phyloP scores from a whole-genome alignment of 2,113 vertebrate species.

The Athene cunicularia region DNA sequence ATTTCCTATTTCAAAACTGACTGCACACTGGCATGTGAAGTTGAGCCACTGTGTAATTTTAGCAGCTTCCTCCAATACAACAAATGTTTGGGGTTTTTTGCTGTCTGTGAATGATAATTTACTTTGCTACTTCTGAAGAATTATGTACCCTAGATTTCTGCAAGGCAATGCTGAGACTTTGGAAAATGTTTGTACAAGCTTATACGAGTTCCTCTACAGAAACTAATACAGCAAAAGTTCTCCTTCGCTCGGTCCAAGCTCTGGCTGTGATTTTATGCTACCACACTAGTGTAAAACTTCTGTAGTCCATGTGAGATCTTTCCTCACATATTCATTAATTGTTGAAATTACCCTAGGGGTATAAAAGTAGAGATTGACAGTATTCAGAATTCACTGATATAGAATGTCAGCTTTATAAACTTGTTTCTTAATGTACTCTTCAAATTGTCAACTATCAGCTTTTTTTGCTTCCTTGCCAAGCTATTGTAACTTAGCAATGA shows the following conservation, averaged over 20 bases:
- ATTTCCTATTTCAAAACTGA: not conserved
- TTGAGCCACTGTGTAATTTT: not conserved
- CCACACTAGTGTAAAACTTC: not conserved
- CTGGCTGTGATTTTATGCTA: not conserved
- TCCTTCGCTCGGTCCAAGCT: not conserved
- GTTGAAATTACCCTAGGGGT: not conserved
- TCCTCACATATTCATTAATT: not conserved
- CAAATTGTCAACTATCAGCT: not conserved
- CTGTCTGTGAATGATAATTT: not conserved
- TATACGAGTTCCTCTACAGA: not conserved
- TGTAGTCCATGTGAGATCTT: not conserved
- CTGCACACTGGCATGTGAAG: not conserved
- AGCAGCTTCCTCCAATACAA: not conserved
- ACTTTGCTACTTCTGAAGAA: not conserved
- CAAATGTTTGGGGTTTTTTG: fast-evolving
- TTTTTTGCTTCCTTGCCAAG: not conserved
- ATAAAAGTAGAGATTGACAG: conserved; percentile 4
- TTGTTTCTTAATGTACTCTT: not conserved
- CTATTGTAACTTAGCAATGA: not conserved
- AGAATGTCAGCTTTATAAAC: conserved; percentile 15
- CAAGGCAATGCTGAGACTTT: not conserved
- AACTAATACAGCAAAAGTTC: not conserved
- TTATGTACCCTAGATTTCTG: not conserved
- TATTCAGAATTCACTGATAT: conserved; percentile 6
- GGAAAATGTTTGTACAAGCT: not conserved